phyloP scores from a whole-genome alignment of 1,140 invertebrate genomes.

The Condylostylus longicornis region DNA sequence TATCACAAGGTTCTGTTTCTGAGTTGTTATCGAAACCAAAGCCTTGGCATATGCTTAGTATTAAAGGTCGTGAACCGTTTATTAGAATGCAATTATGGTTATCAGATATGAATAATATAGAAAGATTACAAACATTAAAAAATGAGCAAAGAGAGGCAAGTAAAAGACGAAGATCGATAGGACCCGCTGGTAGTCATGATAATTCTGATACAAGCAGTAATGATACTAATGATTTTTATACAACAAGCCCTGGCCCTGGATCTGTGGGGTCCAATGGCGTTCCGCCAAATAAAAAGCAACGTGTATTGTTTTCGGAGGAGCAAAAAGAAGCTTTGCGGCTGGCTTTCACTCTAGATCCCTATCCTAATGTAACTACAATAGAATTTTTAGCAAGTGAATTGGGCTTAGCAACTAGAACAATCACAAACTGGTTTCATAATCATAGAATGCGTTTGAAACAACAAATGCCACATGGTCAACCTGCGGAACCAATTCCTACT shows the following conservation, averaged over 20 bases:
- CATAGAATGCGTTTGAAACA: constrained; percentile 96
- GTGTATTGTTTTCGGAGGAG: constrained; percentile 92
- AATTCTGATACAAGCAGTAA: constrained; percentile 74
- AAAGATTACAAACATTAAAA: constrained; percentile 69
- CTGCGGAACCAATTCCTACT: constrained; percentile 52
- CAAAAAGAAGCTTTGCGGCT: constrained; percentile 91
- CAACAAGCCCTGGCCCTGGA: constrained; percentile 60
- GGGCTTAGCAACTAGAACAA: constrained; percentile 83
- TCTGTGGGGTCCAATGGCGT: constrained; percentile 39
- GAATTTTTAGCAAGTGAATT: constrained; percentile 87
- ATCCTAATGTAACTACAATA: constrained; percentile 88
- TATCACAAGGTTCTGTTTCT: constrained; percentile 93
- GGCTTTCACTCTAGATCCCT: constrained; percentile 89
- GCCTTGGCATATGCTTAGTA: constrained; percentile 97
- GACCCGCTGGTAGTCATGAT: constrained; percentile 62
- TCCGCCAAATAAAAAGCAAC: constrained; percentile 73
- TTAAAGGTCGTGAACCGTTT: constrained; percentile 95
- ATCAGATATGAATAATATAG: constrained; percentile 84
- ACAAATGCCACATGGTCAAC: constrained; percentile 56
- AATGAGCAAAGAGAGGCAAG: constrained; percentile 80
- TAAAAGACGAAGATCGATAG: constrained; percentile 65
- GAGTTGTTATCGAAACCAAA: constrained; percentile 95
- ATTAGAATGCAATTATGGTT: constrained; percentile 97
- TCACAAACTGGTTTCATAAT: constrained; percentile 99
- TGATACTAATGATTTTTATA: constrained; percentile 77